Evolutionary conservation across 2,797 vertebrate genomes (phyloP), one percentile per base, ranked within the genome.

Genomic region (Microcaecilia unicolor): DNA sequence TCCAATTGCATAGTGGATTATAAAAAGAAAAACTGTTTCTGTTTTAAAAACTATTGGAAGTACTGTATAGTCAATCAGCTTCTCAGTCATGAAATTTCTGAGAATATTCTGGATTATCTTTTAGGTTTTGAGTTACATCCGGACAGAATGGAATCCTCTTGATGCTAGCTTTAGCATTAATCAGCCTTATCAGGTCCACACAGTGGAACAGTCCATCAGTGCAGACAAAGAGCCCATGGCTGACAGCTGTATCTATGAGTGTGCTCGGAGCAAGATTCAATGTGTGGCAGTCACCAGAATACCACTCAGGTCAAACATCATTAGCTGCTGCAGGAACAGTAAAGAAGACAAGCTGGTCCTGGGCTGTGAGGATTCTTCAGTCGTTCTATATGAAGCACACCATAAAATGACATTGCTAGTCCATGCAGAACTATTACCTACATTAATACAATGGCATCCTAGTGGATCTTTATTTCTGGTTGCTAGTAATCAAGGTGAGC

Each of bases 301-400:
- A 58, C 79, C 86, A 0, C 72, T 97, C 9, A 67, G 28, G 2
- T 83, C 89, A 5, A 78, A 52, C 23, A 84, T 88, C 25, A 42
- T 90, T 50, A 84, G 82, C 70, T 97, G 90, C 49, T 79, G 83
- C 44, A 78, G 76, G 15, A 87, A 87, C 40, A 60, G 68, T n/a
- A 59, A 70, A 3, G 91, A 91, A 46, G 77, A 77, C 59, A 78
- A 66, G 14, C 68, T 98, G 17, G 65, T 93, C 24, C 53, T 98
- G 45, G 92, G 92, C 29, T 86, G 96, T 41, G 79, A 83, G 26
- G 91, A 97, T 71, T 91, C 87, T 0, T 92, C 89, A 6, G 4
- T 98, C 37, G 64, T 93, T 51, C 76, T 97, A 10, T 86, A 89
- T 2, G 87, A 97, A 52, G 70, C 79, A 31, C 74, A 83, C 23